Conservation (phyloP, 2,888 invertebrate species). For the Agonopterix arenella region DNA sequence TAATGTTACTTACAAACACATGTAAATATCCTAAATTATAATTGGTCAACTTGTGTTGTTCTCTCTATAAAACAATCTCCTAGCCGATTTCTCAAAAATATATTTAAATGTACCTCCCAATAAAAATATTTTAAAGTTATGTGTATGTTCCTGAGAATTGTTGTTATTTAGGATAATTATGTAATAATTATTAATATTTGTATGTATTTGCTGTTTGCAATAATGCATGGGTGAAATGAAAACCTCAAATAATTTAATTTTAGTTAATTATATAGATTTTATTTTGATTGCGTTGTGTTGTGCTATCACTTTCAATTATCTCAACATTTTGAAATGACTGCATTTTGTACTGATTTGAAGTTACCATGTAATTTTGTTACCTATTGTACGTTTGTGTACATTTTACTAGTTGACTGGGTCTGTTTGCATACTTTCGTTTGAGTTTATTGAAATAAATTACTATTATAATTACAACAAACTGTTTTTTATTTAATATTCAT, state of each 20-base stretch:
- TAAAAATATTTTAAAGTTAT: no score
- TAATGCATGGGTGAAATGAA: background rate
- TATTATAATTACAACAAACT: background rate
- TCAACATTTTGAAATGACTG: slow-evolving; percentile 9
- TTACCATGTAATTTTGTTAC: slow-evolving; percentile 39
- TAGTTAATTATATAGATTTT: background rate
- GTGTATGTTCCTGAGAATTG: slow-evolving; percentile 6
- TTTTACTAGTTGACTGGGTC: slow-evolving; percentile 20
- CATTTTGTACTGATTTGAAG: slow-evolving; percentile 29
- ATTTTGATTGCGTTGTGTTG: slow-evolving; percentile 5
- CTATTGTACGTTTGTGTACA: slow-evolving; percentile 20
- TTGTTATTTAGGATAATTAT: background rate
- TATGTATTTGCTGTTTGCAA: background rate
- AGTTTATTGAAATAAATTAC: slow-evolving; percentile 16
- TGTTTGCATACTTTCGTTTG: slow-evolving; percentile 18
- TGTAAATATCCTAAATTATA: no score
- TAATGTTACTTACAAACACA: no score
- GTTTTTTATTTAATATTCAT: background rate
- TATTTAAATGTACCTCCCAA: no score
- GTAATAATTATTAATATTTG: background rate
- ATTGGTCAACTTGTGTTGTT: no score
- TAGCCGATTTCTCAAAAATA: no score
- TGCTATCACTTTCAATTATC: slow-evolving; percentile 6
- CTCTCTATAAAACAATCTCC: no score
- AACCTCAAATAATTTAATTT: background rate